Base-by-base conservation (phyloP, 2,113 vertebrate genomes). In the Gavialis gangeticus region DNA sequence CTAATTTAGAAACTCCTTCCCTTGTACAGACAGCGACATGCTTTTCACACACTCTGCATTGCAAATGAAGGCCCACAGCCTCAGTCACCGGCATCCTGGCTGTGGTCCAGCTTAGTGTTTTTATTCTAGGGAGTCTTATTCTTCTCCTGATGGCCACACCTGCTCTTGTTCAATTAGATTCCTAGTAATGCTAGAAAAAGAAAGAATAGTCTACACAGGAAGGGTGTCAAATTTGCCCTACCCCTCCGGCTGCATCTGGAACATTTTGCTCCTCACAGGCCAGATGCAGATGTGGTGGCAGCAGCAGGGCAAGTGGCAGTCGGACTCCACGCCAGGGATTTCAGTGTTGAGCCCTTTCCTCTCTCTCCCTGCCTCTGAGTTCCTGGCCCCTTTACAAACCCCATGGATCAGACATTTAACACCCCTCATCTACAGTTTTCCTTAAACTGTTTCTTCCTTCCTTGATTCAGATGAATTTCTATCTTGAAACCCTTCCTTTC, bases 41-140 rank as follows among this genome's bases (percentile, higher is more conserved):
- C 24, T 37, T 88, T 62, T 75, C 22, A 19, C 2, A 10, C 15
- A 37, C 25, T 59, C 0, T 14, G 2, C 28, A 24, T 28, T 62
- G 62, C 57, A 19, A n/a, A 73, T 71, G 69, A 57, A 16, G 60
- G 22, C 3, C 54, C 1, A 3, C 19, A 77, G 55, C 10, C 89
- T 46, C 75, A 0, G 0, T 58, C 46, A 46, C 46, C 8, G 7
- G 46, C 46, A 46, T 46, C 46, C 46, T 46, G 46, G 7, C 46
- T 46, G 46, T 85, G 58, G 7, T 27, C 21, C 5, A 55, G 17
- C 13, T 6, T 14, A 30, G 15, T 15, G n/a, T 58, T 71, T 80
- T 81, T 13, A 63, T 9, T 66, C 30, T 13, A 28, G 27, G 7
- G 18, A 4, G 54, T 73, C 73, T 57, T 7, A 46, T 46, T 46